Conservation (phyloP, 1,140 invertebrate species). For the Asobara japonica region DNA sequence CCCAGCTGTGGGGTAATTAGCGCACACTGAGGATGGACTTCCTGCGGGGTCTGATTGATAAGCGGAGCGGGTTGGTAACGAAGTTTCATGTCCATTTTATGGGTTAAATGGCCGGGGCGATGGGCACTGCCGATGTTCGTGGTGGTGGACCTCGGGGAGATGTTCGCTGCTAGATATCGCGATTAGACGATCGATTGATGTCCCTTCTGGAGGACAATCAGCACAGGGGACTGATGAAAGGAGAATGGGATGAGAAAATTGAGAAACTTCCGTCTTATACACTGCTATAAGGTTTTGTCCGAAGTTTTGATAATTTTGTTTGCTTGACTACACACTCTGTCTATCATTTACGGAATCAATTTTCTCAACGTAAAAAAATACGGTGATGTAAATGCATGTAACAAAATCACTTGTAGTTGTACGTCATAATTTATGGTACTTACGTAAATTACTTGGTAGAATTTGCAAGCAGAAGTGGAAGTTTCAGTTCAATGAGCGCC, state of each 20-base stretch:
- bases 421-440: no score
- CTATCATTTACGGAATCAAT: no score
- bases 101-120: background rate
- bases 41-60: slow-evolving; percentile 4
- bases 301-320: background rate
- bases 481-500: no score
- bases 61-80: slow-evolving; percentile 17
- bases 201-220: slow-evolving; percentile 3
- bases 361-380: no score
- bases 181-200: slow-evolving; percentile 31
- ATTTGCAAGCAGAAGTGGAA: no score
- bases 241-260: background rate
- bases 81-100: slow-evolving; percentile 21
- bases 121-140: background rate
- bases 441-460: no score
- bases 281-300: background rate
- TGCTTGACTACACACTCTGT: background rate
- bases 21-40: background rate
- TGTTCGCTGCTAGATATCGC: background rate
- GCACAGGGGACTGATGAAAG: background rate
- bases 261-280: background rate
- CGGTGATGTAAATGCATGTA: no score
- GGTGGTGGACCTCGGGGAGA: background rate
- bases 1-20: no score
- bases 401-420: no score